These are phyloP conservation scores for Drosophila truncata DNA, from an alignment of 1,140 invertebrate genomes.

Conservation along the genomic window DNA sequence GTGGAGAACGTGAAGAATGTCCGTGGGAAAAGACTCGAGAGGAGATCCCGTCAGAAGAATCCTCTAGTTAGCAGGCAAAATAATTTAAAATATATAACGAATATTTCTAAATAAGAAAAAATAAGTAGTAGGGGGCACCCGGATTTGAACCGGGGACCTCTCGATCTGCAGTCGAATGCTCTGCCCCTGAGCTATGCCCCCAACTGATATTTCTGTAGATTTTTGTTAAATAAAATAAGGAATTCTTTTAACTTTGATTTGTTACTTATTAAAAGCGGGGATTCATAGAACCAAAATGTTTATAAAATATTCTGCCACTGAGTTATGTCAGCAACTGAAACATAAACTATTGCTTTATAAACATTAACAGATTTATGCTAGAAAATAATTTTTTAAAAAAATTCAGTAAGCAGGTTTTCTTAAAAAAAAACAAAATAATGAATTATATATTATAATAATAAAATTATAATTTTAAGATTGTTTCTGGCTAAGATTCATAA, in stretches of 20 bases:
- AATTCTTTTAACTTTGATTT: not conserved
- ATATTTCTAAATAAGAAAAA: not conserved
- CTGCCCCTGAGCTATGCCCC: conserved; percentile 96
- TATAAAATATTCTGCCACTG: not conserved
- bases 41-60: conserved; percentile 1
- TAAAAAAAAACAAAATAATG: not conserved
- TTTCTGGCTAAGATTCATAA: not conserved
- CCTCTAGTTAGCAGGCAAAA: not conserved
- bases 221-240: not conserved
- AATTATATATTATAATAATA: no score
- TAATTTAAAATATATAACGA: not conserved
- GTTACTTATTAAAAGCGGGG: not conserved
- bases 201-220: conserved; percentile 44
- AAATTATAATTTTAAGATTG: no score
- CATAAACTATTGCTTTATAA: not conserved
- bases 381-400: no score
- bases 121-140: conserved; percentile 87
- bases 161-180: conserved; percentile 97
- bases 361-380: not conserved
- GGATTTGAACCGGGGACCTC: conserved; percentile 97
- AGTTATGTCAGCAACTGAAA: not conserved
- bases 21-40: conserved; percentile 10
- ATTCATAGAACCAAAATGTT: not conserved
- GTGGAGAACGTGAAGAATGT: conserved; percentile 35
- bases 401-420: not conserved